These are phyloP conservation scores for Hemichromis elongatus DNA, from an alignment of 2,113 vertebrate species.

Conservation along the genomic window DNA sequence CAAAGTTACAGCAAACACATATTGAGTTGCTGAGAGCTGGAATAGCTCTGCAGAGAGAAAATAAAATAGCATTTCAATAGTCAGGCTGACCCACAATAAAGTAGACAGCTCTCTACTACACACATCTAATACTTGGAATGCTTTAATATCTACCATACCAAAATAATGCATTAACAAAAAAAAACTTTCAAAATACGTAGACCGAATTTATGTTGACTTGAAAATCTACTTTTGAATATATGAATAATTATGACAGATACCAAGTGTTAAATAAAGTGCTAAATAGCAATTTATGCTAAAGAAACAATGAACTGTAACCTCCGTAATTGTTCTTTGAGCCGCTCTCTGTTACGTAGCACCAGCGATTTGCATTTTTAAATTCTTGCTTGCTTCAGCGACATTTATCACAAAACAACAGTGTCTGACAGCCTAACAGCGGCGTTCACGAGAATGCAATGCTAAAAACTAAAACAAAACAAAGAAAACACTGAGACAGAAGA, in stretches of 20 bases:
- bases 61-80: not conserved
- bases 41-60: not conserved
- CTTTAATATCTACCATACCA: not conserved
- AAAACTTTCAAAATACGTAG: not conserved
- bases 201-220: not conserved
- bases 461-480: not conserved
- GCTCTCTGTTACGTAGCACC: not conserved
- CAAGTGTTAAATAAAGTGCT: not conserved
- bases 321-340: not conserved
- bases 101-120: not conserved
- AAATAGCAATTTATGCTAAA: not conserved
- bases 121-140: not conserved
- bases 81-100: not conserved
- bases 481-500: constrained; percentile 27
- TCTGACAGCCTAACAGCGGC: not conserved
- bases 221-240: not conserved
- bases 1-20: constrained; percentile 3
- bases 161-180: not conserved
- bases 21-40: not conserved
- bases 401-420: not conserved
- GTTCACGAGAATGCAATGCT: not conserved
- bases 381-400: not conserved
- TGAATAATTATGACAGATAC: not conserved
- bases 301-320: not conserved
- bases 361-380: not conserved